Conservation (phyloP, 2,797 vertebrate genomes). For the Platyrinchus mystaceus region DNA sequence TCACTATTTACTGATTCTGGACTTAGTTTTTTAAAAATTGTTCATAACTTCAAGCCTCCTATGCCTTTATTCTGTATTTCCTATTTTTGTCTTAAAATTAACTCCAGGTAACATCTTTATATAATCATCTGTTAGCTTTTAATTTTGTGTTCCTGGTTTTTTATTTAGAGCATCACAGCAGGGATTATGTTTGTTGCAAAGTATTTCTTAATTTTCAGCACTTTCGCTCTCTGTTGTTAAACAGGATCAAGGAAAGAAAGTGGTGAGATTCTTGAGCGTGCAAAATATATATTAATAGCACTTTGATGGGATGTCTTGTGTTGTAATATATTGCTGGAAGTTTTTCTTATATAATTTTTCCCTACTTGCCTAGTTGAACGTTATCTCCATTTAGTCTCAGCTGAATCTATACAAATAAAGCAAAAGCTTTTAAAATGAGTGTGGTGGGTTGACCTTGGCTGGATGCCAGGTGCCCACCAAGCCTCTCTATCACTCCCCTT, state of each 20-base stretch:
- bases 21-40: background rate
- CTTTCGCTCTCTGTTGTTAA: background rate
- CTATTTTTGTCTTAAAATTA: background rate
- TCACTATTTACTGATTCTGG: background rate
- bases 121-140: background rate
- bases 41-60: background rate
- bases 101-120: background rate
- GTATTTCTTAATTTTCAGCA: background rate
- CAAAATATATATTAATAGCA: background rate
- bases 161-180: constrained; percentile 1
- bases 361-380: background rate
- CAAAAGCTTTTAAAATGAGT: background rate
- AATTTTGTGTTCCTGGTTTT: background rate
- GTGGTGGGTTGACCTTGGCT: background rate
- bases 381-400: background rate
- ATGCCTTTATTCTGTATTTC: background rate
- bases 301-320: background rate
- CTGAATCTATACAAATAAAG: background rate
- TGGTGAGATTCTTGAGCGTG: background rate
- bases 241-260: background rate
- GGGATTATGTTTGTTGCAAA: background rate
- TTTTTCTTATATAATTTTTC: background rate
- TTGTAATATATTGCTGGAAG: background rate
- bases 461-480: background rate
- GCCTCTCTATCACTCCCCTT: background rate